Evolutionary conservation across 2,888 invertebrate species (phyloP).

Genomic region (Ctenicera cuprea): DNA sequence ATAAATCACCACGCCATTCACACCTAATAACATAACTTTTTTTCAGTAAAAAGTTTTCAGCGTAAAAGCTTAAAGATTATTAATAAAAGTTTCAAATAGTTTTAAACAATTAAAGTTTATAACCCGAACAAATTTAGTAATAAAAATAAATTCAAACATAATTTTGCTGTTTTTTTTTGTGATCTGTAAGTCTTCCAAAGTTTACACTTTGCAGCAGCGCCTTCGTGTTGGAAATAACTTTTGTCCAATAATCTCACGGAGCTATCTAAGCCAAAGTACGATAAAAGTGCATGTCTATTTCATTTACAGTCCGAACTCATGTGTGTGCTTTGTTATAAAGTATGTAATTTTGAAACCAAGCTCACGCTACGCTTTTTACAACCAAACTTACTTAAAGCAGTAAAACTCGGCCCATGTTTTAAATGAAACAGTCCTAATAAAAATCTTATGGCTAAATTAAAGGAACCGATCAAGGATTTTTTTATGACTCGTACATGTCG

Average conservation of each 20-base stretch:
- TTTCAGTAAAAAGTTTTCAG: too few relatives aligned
- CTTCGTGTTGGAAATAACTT: slow-evolving; percentile 19
- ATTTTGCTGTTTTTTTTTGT: neutral
- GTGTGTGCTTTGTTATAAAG: slow-evolving; percentile 23
- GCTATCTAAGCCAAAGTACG: slow-evolving; percentile 21
- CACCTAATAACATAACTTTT: too few relatives aligned
- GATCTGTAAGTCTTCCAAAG: neutral
- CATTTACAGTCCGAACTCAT: slow-evolving; percentile 16
- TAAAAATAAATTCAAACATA: neutral
- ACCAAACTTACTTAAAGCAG: slow-evolving; percentile 27
- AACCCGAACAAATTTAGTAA: too few relatives aligned
- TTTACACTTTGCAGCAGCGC: slow-evolving; percentile 1
- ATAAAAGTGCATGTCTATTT: slow-evolving; percentile 28
- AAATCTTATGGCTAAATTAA: slow-evolving; percentile 23
- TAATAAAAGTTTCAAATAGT: too few relatives aligned
- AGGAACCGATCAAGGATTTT: slow-evolving; percentile 12
- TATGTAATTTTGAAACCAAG: slow-evolving; percentile 16
- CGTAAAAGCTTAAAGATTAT: too few relatives aligned
- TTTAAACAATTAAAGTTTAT: too few relatives aligned
- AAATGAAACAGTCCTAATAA: slow-evolving; percentile 21
- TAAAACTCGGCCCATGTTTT: slow-evolving; percentile 15
- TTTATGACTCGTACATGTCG: slow-evolving; percentile 4
- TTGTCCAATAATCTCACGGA: neutral
- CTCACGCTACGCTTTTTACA: slow-evolving; percentile 24
- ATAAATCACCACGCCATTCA: slow-evolving; percentile 8